These are phyloP conservation scores for Gastrophryne carolinensis DNA, from an alignment of 2,797 vertebrate species.

Conservation along the genomic window DNA sequence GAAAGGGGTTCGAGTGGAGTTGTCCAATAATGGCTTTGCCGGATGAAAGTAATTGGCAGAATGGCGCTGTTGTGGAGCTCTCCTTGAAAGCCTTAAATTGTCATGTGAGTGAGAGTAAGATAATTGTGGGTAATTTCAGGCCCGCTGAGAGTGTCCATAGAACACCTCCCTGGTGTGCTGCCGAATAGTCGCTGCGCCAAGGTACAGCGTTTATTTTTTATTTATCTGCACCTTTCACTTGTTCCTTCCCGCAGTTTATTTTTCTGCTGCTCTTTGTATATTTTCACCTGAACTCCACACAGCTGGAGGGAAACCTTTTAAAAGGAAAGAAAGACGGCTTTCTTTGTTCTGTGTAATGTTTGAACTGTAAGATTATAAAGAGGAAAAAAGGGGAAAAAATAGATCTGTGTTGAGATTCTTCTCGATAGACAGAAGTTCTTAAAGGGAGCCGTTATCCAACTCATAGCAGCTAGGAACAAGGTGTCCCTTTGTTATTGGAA, in stretches of 20 bases:
- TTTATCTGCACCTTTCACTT: not conserved
- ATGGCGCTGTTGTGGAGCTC: not conserved
- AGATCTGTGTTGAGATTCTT: not conserved
- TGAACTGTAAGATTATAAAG: not conserved
- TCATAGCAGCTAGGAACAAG: no score
- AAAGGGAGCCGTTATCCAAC: no score
- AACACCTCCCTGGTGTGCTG: not conserved
- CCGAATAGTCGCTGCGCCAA: not conserved
- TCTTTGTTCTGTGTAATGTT: not conserved
- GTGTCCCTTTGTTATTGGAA: no score
- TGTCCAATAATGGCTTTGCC: not conserved
- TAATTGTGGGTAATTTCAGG: conserved; percentile 25
- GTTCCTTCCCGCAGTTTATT: not conserved
- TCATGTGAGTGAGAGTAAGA: not conserved
- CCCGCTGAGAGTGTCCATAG: conserved; percentile 4
- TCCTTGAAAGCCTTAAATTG: conserved; percentile 9
- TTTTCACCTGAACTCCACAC: not conserved
- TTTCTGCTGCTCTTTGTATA: not conserved
- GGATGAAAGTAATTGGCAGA: conserved; percentile 4
- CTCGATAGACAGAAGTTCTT: not conserved
- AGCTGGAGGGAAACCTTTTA: conserved; percentile 2
- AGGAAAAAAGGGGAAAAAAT: not conserved
- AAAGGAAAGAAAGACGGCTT: not conserved
- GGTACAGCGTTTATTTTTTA: not conserved
- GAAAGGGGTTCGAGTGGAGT: no score